Base-by-base conservation (phyloP, 2,113 vertebrate genomes). In the Chlamydotis undulata region DNA sequence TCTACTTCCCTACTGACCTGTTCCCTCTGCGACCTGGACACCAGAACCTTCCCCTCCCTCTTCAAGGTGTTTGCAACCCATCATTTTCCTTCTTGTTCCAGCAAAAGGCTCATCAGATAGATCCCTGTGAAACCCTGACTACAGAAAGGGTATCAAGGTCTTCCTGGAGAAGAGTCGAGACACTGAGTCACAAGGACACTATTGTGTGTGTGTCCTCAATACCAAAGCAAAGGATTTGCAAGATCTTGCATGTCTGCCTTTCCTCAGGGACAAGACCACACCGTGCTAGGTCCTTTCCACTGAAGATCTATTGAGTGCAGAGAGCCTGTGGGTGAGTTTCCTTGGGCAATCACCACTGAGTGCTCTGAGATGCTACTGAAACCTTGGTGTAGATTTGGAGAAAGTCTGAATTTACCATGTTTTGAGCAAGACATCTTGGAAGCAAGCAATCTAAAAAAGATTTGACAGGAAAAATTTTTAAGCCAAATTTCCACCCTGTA, bases 381-480 rank as follows among this genome's bases (percentile, higher is more conserved):
- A 49, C 35, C n/a, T 76, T 35, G 50, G 22, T 31, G 28, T 13
- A 49, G 57, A 22, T 31, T 68, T 19, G 19, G 29, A 56, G 39
- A 23, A 85, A 60, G 17, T 50, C 22, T n/a, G 67, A 76, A 31
- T 11, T 26, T 80, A 45, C 69, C 19, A 17, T 12, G 17, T 49
- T 96, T 79, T 89, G 41, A 96, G 25, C 41, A 73, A 94, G 75
- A 79, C 50, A 65, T 69, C 53, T 37, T 77, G 91, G 85, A 91
- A 89, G 31, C 22, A 69, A 85, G 24, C 15, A 73, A 50, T 22
- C 29, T 93, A 81, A 70, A 83, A 94, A 69, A 77, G 63, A 19
- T 77, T 59, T 87, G 52, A 83, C 41, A 81, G 47, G 79, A 77
- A 83, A 59, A 65, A 15, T 43, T 28, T 37, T 83, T 49, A 87